Evolutionary conservation across 2,888 invertebrate species (phyloP).

Genomic region (Peribatodes rhomboidaria): DNA sequence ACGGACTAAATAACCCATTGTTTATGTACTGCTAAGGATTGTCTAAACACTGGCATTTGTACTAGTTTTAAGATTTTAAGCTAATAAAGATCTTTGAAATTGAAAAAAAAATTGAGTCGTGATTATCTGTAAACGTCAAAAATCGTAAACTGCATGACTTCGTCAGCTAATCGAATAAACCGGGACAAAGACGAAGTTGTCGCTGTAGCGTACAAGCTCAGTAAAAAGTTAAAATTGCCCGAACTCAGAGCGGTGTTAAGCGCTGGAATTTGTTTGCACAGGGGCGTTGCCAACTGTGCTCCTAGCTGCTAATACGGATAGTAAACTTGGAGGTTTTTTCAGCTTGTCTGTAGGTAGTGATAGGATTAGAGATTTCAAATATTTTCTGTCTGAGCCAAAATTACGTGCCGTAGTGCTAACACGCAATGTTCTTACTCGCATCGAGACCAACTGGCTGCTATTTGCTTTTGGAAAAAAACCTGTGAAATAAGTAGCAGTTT

Average conservation of each 20-base stretch:
- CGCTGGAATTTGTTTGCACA: constrained; percentile 55
- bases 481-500: too few relatives aligned
- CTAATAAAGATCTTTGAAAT: too few relatives aligned
- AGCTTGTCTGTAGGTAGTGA: constrained; percentile 3
- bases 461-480: too few relatives aligned
- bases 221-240: constrained; percentile 78
- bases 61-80: too few relatives aligned
- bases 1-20: too few relatives aligned
- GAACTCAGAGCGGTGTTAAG: constrained; percentile 53
- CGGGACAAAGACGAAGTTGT: constrained; percentile 66
- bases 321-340: constrained; percentile 38
- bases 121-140: constrained; percentile 12
- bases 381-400: background rate
- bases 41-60: too few relatives aligned
- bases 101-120: too few relatives aligned
- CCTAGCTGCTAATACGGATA: constrained; percentile 37
- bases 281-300: constrained; percentile 42
- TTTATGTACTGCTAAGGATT: too few relatives aligned
- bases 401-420: background rate
- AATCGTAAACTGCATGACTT: constrained; percentile 54
- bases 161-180: constrained; percentile 67
- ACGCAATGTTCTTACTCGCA: too few relatives aligned
- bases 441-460: too few relatives aligned
- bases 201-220: constrained; percentile 50
- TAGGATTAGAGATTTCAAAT: constrained; percentile 1